Evolutionary conservation across 2,797 vertebrate genomes (phyloP).

Genomic region (Eutrigla gurnardus): DNA sequence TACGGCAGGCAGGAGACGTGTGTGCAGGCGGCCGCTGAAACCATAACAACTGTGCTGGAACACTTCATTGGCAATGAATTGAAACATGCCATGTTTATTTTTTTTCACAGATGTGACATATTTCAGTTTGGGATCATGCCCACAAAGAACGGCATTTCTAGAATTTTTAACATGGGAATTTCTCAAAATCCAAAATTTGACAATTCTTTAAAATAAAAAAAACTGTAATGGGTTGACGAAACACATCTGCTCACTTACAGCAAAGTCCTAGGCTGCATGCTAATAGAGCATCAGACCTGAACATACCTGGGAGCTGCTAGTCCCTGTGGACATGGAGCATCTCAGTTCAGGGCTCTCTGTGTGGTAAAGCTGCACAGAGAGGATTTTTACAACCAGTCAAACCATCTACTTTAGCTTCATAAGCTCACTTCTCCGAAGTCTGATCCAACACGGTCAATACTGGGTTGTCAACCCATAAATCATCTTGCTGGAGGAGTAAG

Average conservation of each 20-base stretch:
- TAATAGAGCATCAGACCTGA: slow-evolving; percentile 28
- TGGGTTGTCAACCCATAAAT: too few relatives aligned
- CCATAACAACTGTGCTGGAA: slow-evolving; percentile 64
- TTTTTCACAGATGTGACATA: slow-evolving; percentile 55
- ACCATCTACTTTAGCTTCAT: slow-evolving; percentile 14
- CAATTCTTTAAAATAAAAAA: too few relatives aligned
- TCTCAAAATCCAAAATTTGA: slow-evolving; percentile 18
- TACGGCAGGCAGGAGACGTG: slow-evolving; percentile 64
- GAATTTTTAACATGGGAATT: slow-evolving; percentile 12
- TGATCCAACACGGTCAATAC: not conserved
- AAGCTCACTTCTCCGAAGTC: slow-evolving; percentile 27
- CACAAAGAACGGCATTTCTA: slow-evolving; percentile 30
- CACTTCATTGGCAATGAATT: slow-evolving; percentile 53
- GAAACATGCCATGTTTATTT: slow-evolving; percentile 54
- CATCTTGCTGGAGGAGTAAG: too few relatives aligned
- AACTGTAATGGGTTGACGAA: slow-evolving; percentile 11
- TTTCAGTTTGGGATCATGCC: slow-evolving; percentile 34
- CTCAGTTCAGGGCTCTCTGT: slow-evolving; percentile 36
- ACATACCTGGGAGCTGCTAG: slow-evolving; percentile 45
- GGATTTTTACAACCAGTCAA: slow-evolving; percentile 23
- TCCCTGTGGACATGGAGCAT: slow-evolving; percentile 44
- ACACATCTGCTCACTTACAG: slow-evolving; percentile 33
- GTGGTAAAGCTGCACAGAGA: slow-evolving; percentile 6
- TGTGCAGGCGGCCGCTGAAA: slow-evolving; percentile 53
- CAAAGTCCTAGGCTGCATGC: slow-evolving; percentile 28